Conservation (phyloP, 2,113 vertebrate genomes). For the Hippolais icterina region DNA sequence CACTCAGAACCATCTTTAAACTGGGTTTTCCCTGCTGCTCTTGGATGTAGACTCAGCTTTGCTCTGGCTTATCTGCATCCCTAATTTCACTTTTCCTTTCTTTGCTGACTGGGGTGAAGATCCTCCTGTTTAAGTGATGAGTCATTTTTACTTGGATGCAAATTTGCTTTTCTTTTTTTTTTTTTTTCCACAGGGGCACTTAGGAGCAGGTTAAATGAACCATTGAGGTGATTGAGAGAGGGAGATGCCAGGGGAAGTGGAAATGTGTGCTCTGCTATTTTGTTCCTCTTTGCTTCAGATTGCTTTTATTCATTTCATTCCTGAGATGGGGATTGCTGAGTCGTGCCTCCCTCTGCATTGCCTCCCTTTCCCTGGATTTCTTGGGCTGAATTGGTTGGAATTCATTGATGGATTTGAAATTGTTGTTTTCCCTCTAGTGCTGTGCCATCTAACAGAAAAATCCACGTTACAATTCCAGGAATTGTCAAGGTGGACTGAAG, state of each 20-base stretch:
- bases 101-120: constrained; percentile 31
- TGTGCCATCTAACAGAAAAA: background rate
- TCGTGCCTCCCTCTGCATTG: background rate
- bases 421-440: background rate
- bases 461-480: background rate
- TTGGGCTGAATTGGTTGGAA: background rate
- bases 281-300: background rate
- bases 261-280: background rate
- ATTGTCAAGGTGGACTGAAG: background rate
- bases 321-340: background rate
- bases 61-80: background rate
- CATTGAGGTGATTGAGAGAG: background rate
- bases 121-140: constrained; percentile 17
- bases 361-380: background rate
- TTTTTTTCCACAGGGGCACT: background rate
- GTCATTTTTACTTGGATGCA: background rate
- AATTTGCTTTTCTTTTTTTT: background rate
- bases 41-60: background rate
- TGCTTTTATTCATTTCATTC: background rate
- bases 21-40: background rate
- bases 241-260: background rate
- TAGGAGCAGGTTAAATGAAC: constrained; percentile 37
- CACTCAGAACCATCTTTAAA: background rate
- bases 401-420: background rate
- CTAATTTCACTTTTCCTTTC: background rate